Evolutionary conservation across 2,888 invertebrate species (phyloP), one percentile per base, ranked within the genome.

Genomic region (Megalurothrips usitatus): DNA sequence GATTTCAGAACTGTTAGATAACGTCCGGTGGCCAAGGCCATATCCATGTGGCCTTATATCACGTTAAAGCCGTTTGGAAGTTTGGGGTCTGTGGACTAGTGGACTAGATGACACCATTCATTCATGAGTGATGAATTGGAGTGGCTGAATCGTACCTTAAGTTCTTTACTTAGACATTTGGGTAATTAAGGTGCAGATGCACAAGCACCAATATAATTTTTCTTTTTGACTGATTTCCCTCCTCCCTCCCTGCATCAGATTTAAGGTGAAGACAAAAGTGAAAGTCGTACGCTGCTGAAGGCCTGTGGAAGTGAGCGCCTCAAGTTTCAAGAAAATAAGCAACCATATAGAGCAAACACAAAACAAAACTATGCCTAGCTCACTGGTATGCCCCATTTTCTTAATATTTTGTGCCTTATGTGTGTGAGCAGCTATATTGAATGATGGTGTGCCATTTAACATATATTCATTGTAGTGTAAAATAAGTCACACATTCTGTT

Each of bases 181-280:
- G 17, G 58, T 58, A 6, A 19, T 14, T 58, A 17, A 58, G 58
- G 17, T 58, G 58, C 58, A 43, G 34, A 43, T 43, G 34, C 3
- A 43, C 34, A 43, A 43, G 34, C 6, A n/a, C 17, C 14, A 52
- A 52, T 52, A 14, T 14, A 19, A 58, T 14, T 14, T 17, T 1
- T 19, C 11, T 14, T 6, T 14, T 58, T 19, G 26, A 75, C 68
- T 75, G 68, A 75, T 26, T 43, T 75, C 9, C 23, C 68, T 75
- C 68, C 26, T 75, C 68, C 68, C 68, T 75, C 68, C 68, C 68
- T 75, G 68, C 68, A 26, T 75, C 26, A 75, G 68, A 26, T 75
- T 75, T 75, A 26, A 75, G 68, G 68, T 75, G 58, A 58, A 58
- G 19, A 6, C 14, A 6, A 58, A 58, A 58, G 58, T 58, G 68